Conservation (phyloP, 2,888 invertebrate species). For the Conistra vaccinii region DNA sequence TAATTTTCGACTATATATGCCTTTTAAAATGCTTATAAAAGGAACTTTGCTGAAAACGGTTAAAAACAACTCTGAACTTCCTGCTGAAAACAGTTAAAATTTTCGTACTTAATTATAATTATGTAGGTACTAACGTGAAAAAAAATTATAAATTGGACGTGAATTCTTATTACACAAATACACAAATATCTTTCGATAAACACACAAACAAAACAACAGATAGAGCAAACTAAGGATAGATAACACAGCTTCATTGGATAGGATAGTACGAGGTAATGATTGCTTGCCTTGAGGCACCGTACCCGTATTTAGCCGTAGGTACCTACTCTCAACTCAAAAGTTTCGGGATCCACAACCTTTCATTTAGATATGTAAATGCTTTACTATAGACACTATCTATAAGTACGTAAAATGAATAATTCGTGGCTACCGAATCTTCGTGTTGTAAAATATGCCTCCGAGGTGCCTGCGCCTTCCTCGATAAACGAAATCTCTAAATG, state of each 20-base stretch:
- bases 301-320: background rate
- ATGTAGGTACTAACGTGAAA: background rate
- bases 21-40: background rate
- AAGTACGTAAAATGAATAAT: conserved; percentile 30
- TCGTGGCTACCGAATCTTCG: conserved; percentile 68
- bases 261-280: conserved; percentile 6
- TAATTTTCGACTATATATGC: background rate
- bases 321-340: background rate
- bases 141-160: background rate
- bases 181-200: background rate
- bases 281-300: conserved; percentile 2
- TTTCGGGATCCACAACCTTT: conserved; percentile 25
- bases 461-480: conserved; percentile 68
- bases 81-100: background rate
- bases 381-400: conserved; percentile 13
- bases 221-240: conserved; percentile 2
- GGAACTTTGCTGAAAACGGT: background rate
- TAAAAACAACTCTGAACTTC: background rate
- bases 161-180: conserved; percentile 2
- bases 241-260: background rate
- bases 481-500: conserved; percentile 54
- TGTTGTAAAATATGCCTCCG: conserved; percentile 74
- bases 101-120: too few relatives aligned
- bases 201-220: background rate
- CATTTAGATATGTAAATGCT: conserved; percentile 32